Percentiles rank a stretch among this genome's conserved stretches.
Evolutionary conservation across 1,140 invertebrate genomes (phyloP).

Genomic region (Chymomyza costata): DNA sequence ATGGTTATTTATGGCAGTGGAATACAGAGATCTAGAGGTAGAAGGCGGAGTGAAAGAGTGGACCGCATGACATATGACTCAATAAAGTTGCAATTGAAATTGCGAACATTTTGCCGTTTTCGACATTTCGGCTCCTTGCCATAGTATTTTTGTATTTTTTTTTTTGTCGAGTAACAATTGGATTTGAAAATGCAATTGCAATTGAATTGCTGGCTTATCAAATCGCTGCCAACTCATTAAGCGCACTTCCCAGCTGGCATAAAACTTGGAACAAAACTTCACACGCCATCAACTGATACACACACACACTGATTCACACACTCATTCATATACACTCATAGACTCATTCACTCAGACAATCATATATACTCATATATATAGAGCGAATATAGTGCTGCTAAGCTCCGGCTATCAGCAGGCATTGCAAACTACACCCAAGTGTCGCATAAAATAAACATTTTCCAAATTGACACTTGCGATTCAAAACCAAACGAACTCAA

Average conservation of each 20-base stretch:
- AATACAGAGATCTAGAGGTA: neutral
- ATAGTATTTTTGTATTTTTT: too few species aligned
- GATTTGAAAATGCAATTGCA: conserved; percentile 51
- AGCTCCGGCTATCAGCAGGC: conserved; percentile 14
- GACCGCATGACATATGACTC: conserved; percentile 25
- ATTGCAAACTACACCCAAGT: conserved; percentile 43
- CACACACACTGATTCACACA: neutral
- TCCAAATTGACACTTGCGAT: conserved; percentile 68
- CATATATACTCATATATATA: neutral
- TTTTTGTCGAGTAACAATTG: too few species aligned
- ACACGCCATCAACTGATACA: neutral
- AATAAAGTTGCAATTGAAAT: conserved; percentile 60
- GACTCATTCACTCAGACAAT: neutral
- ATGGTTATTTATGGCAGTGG: conserved; percentile 23
- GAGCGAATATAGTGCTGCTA: neutral
- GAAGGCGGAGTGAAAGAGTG: neutral
- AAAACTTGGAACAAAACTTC: conserved; percentile 1
- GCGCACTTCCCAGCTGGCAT: conserved; percentile 6
- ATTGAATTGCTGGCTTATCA: conserved; percentile 39
- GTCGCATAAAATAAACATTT: conserved; percentile 68
- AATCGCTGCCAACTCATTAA: neutral
- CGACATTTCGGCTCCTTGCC: too few species aligned
- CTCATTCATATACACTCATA: neutral
- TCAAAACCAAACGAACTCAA: conserved; percentile 68
- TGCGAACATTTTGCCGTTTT: too few species aligned